Percentiles rank a stretch among this genome's conserved stretches.
phyloP scores from a whole-genome alignment of 2,113 vertebrate species.

The Alligator mississippiensis region DNA sequence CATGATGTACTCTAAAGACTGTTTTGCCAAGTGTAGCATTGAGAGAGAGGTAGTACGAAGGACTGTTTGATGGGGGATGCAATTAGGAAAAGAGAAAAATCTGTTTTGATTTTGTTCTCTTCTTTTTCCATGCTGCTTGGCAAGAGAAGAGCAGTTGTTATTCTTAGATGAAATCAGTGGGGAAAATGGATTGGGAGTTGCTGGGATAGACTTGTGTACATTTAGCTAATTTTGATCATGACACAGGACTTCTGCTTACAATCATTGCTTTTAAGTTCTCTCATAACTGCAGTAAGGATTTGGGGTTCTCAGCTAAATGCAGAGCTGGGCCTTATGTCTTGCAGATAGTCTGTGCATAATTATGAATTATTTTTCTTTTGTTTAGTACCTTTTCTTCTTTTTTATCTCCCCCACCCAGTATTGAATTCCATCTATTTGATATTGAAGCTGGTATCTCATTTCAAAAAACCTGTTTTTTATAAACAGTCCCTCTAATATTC shows the following conservation, averaged over 20 bases:
- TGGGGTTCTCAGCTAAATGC: fast-evolving
- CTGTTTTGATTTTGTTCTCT: background rate
- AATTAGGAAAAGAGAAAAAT: background rate
- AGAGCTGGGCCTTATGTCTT: background rate
- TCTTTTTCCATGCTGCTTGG: background rate
- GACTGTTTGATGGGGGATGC: background rate
- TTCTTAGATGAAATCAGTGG: background rate
- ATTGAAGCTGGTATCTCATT: conserved; percentile 4
- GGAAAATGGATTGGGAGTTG: background rate
- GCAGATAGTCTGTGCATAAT: background rate
- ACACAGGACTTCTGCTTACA: background rate
- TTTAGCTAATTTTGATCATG: background rate
- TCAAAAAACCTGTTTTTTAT: conserved; percentile 5
- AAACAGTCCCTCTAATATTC: background rate
- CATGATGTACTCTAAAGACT: background rate
- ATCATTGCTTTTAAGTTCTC: background rate
- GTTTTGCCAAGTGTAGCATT: background rate
- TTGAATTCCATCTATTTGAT: conserved; percentile 14
- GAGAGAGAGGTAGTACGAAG: background rate
- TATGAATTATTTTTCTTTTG: background rate
- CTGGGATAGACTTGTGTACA: background rate
- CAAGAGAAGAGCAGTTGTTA: background rate
- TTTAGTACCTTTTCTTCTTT: background rate
- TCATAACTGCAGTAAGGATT: background rate
- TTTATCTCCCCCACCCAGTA: background rate